Base-by-base conservation (phyloP, 2,888 invertebrate species). In the Agrilus biguttatus region DNA sequence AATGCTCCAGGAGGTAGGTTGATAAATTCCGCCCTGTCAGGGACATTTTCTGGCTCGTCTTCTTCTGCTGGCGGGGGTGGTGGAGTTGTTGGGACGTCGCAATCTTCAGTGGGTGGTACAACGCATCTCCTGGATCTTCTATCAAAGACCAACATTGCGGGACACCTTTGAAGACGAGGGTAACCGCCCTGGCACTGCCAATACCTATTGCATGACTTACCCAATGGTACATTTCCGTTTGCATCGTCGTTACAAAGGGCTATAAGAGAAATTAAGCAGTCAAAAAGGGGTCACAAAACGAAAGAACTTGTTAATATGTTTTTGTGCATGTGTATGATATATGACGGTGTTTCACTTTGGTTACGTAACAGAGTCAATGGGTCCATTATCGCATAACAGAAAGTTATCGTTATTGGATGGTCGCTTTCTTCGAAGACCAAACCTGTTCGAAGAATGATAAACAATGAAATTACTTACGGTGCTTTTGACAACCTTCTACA, bases 131-230 rank as follows among this genome's bases (percentile, higher is more conserved):
- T 65, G 0, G 88, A 85, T 50, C 84, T 74, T 40, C 73, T 60
- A 68, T 90, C 89, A 68, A 89, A 90, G 8, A 90, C 90, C 58
- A 90, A 67, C 84, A 88, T 89, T 33, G 90, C 89, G 0, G 89
- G 89, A 61, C 90, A 90, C 40, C 90, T 73, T 62, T 90, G 90
- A 6, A 91, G 77, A 44, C 90, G 82, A 6, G 91, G 91, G 66
- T 91, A 91, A 0, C 91, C 91, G 5, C 90, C 90, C 62, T 90
- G 89, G 61, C 91, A 91, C 61, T 89, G 88, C 91, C 91, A 91
- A 69, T 91, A 91, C 12, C 90, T 74, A 70, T 90, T 90, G 74
- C 90, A 91, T 41, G 89, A 90, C 66, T 90, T 90, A 54, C 90
- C 89, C 10, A 91, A 72, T 1, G 89, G 83, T 10, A 91, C 90